These are phyloP conservation scores for Agrochola macilenta DNA, from an alignment of 2,888 invertebrate genomes.

Conservation along the genomic window DNA sequence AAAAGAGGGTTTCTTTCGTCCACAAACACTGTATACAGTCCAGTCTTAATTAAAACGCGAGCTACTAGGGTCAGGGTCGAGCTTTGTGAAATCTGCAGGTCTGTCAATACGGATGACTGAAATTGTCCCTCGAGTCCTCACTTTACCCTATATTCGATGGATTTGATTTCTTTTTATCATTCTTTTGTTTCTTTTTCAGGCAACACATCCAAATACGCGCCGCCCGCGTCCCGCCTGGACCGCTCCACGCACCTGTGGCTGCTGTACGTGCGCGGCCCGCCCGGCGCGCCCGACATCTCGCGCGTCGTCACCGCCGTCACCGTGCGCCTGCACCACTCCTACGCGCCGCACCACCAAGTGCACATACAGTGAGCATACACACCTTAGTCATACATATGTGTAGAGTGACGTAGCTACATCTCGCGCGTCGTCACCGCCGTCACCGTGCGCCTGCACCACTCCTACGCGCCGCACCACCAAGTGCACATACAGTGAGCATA, in stretches of 20 bases:
- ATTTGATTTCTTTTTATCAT: too few relatives aligned
- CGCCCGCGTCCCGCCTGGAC: conserved; percentile 92
- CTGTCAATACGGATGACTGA: too few relatives aligned
- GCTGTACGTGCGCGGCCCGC: conserved; percentile 94
- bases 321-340: conserved; percentile 96
- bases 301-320: conserved; percentile 92
- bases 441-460: background rate
- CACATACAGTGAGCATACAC: conserved; percentile 92
- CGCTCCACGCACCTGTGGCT: conserved; percentile 97
- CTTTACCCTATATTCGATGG: too few relatives aligned
- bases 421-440: conserved; percentile 1
- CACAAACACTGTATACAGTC: too few relatives aligned
- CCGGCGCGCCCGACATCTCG: conserved; percentile 90
- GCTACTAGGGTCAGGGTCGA: too few relatives aligned
- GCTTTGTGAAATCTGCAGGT: too few relatives aligned
- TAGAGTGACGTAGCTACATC: conserved; percentile 7
- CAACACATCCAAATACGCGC: conserved; percentile 96
- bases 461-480: conserved; percentile 68
- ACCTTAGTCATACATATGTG: background rate
- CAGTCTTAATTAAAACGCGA: too few relatives aligned
- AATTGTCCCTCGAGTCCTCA: too few relatives aligned
- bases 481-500: conserved; percentile 93
- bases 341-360: conserved; percentile 96
- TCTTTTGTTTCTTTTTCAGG: conserved; percentile 76
- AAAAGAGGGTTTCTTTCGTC: too few relatives aligned